Percentiles rank a stretch among this genome's conserved stretches.
These are phyloP conservation scores for Bombus sylvicola DNA, from an alignment of 1,140 invertebrate species.

Conservation along the genomic window DNA sequence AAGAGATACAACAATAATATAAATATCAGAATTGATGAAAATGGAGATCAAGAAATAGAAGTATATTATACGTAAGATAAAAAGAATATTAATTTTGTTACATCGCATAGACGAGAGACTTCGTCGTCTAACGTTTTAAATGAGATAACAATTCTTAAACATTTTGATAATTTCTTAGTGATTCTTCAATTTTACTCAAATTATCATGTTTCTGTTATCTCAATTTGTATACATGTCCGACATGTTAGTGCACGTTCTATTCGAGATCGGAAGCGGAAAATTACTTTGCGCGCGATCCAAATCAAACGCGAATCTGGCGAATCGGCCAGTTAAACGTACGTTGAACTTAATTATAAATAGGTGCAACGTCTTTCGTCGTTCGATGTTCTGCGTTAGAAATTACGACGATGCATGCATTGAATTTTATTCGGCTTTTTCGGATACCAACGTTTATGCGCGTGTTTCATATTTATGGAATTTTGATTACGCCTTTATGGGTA, in stretches of 20 bases:
- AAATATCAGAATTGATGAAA: no score
- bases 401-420: neutral
- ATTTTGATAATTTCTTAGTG: no score
- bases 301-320: neutral
- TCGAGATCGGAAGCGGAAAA: neutral
- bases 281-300: neutral
- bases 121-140: no score
- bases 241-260: neutral
- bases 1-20: no score
- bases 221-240: no score
- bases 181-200: no score
- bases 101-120: no score
- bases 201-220: no score
- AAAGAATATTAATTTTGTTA: no score
- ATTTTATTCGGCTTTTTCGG: neutral
- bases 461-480: neutral
- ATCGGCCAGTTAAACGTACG: neutral
- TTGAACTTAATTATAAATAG: conserved; percentile 37
- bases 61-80: no score
- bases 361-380: neutral
- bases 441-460: neutral
- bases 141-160: no score
- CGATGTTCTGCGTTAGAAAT: neutral
- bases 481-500: neutral
- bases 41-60: no score